Base-by-base conservation (phyloP, 2,113 vertebrate genomes). In the Romanogobio albipinnatus region DNA sequence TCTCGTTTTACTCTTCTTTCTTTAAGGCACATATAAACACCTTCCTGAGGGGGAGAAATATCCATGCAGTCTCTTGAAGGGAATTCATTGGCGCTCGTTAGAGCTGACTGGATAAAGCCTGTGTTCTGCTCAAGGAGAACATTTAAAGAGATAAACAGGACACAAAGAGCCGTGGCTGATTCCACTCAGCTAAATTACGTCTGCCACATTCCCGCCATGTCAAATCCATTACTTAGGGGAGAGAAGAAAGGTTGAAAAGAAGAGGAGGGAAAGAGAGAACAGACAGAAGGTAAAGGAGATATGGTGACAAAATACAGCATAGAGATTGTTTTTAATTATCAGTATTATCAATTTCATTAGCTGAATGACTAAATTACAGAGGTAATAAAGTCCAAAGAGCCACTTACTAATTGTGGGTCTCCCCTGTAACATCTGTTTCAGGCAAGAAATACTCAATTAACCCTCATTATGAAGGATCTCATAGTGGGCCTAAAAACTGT, bases 81-180 rank as follows among this genome's bases (percentile, higher is more conserved):
- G 45, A 49, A 81, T 81, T 81, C 61, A 81, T 81, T 81, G 61
- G 59, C n/a, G 19, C n/a, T 76, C 47, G 68, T 80, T 61, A 24
- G 17, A 77, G 39, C 47, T 74, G 81, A 22, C 39, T 49, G 33
- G 47, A 68, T 73, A 70, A 86, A 76, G 80, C 76, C 33, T 66
- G 75, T 9, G 83, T 81, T 81, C 61, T 5, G 82, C 45, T 77
- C 71, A 61, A 81, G 81, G 82, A 83, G 76, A 81, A 83, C 83
- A 71, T 84, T 88, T 88, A 84, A 88, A 76, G 39, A 84, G 70
- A 59, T 84, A 82, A 88, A 86, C 68, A 82, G 61, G 24, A 81
- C 74, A 62, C 49, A 85, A 59, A 70, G 77, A 79, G 61, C 43
- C 15, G 4, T 47, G 76, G 43, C 70, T 84, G 81, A 86, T 81